Conservation (phyloP, 2,113 vertebrate species). For the Amblyopsis rosae region DNA sequence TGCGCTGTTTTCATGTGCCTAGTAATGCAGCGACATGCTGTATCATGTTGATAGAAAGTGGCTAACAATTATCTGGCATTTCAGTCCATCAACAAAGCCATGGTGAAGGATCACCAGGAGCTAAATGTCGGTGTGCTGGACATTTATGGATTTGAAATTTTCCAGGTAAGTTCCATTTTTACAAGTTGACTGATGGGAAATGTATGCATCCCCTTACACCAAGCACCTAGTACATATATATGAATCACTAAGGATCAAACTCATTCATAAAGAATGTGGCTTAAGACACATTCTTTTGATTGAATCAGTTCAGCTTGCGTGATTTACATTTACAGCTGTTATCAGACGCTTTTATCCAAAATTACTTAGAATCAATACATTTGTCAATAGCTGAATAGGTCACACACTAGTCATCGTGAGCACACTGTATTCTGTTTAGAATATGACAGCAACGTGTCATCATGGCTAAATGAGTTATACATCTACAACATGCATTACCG, state of each 20-base stretch:
- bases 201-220: slow-evolving; percentile 9
- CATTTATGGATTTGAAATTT: slow-evolving; percentile 99
- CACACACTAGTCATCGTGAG: no score
- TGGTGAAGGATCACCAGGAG: slow-evolving; percentile 94
- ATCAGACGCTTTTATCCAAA: no score
- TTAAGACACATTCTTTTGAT: slow-evolving; percentile 58
- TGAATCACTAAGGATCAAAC: slow-evolving; percentile 52
- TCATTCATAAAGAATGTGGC: slow-evolving; percentile 54
- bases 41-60: background rate
- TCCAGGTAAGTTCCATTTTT: slow-evolving; percentile 80
- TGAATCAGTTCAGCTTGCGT: slow-evolving; percentile 60
- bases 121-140: slow-evolving; percentile 94
- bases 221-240: slow-evolving; percentile 20
- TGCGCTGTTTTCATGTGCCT: background rate
- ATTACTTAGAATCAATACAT: no score
- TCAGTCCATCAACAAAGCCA: slow-evolving; percentile 96
- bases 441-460: no score
- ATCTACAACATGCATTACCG: no score
- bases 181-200: background rate
- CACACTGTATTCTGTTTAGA: no score
- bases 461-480: no score
- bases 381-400: no score
- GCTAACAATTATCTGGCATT: slow-evolving; percentile 29
- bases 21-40: background rate
- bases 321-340: background rate